Percentiles rank a stretch among this genome's conserved stretches.
These are phyloP conservation scores for Zaprionus bogoriensis DNA, from an alignment of 2,888 invertebrate species.

Conservation along the genomic window DNA sequence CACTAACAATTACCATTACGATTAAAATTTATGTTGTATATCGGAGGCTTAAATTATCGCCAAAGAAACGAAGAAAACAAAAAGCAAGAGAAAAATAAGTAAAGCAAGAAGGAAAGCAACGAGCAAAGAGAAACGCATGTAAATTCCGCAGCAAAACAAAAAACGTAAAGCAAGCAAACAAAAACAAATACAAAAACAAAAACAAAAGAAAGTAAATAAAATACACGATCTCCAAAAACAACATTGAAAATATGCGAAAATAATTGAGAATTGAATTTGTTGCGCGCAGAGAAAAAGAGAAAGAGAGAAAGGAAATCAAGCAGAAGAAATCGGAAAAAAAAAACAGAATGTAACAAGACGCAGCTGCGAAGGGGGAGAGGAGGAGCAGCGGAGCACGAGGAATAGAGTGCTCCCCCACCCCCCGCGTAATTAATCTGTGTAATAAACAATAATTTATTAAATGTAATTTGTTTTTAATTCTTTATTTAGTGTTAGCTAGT, in stretches of 20 bases:
- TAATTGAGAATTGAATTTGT: conserved; percentile 37
- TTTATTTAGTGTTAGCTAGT: conserved; percentile 82
- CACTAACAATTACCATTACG: conserved; percentile 35
- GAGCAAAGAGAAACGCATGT: no score
- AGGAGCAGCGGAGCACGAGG: no score
- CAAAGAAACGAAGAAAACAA: conserved; percentile 75
- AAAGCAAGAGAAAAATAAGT: conserved; percentile 34
- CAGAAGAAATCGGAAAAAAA: not conserved
- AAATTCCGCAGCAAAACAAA: conserved; percentile 37
- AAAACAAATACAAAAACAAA: conserved; percentile 22
- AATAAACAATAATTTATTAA: conserved; percentile 66
- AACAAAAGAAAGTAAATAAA: conserved; percentile 38
- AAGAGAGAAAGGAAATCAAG: not conserved
- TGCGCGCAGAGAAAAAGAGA: conserved; percentile 16
- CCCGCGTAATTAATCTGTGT: no score
- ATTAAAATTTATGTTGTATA: conserved; percentile 75
- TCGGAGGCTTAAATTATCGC: conserved; percentile 83
- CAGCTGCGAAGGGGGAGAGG: conserved; percentile 26
- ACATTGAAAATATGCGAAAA: conserved; percentile 14
- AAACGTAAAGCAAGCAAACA: conserved; percentile 24
- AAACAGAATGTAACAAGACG: conserved; percentile 1
- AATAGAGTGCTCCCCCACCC: not conserved
- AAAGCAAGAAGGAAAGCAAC: conserved; percentile 29
- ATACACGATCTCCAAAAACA: conserved; percentile 65
- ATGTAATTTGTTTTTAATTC: conserved; percentile 76